Evolutionary conservation across 2,888 invertebrate species (phyloP), one percentile per base, ranked within the genome.

Genomic region (Hypomecis punctinalis): DNA sequence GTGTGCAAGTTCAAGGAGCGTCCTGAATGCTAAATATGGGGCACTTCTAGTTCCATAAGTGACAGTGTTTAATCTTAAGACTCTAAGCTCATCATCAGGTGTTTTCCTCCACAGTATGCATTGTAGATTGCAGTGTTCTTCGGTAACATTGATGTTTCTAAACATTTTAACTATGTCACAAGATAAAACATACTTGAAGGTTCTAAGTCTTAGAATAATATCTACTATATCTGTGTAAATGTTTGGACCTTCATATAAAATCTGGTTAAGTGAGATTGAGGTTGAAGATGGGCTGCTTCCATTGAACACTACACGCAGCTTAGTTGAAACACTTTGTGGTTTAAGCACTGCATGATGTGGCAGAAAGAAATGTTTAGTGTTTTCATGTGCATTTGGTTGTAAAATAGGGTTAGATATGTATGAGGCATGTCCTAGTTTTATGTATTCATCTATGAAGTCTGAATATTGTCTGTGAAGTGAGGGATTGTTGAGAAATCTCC

Each of bases 231-330:
- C 68, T 51, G 61, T 63, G 39, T 68, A 68, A 11, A 71, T 66
- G 45, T 71, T 73, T 0, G 71, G 71, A 56, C 73, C 71, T 66
- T 71, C 69, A 60, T 52, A 47, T 10, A 73, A 35, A 23, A 64
- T 47, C 10, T 71, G 65, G 46, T 73, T 73, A 3, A 73, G 48
- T 1, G 71, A 68, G 0, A 66, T n/a, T 7, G 64, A 5, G 1
- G 35, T 51, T 6, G 51, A 59, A 5, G 59, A 37, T 23, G 10
- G 51, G 9, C 51, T 52, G n/a, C 51, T 52, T 5, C 43, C 55
- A 33, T 61, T 53, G 39, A 60, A 52, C 5, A 60, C 52, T 5
- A 53, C 52, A 6, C 51, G 46, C n/a, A 60, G 52, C 39, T 46
- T 60, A 2, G 60, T 60, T 46, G 52, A 60, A 13, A 52, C 43